These are phyloP conservation scores for Patella pellucida DNA, from an alignment of 2,888 invertebrate species.

Conservation along the genomic window DNA sequence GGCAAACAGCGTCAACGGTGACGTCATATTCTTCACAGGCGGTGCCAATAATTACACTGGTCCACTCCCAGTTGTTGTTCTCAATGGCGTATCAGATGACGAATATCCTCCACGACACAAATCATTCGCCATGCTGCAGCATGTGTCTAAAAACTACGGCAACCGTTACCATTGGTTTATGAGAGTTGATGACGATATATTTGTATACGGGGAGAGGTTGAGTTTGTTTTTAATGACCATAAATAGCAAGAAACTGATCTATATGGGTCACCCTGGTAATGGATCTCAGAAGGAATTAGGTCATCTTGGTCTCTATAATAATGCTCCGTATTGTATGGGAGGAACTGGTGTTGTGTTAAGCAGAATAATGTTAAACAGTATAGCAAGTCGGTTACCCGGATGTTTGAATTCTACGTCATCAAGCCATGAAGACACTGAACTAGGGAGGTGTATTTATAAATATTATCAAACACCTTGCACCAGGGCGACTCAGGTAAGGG, in stretches of 20 bases:
- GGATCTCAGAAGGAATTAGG: constrained; percentile 83
- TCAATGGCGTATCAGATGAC: constrained; percentile 86
- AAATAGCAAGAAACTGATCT: constrained; percentile 86
- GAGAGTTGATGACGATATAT: constrained; percentile 97
- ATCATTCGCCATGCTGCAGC: constrained; percentile 88
- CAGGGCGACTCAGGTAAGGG: constrained; percentile 47
- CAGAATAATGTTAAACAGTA: constrained; percentile 82
- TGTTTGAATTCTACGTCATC: constrained; percentile 92
- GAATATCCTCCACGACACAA: constrained; percentile 98
- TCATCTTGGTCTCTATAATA: constrained; percentile 78
- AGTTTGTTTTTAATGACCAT: constrained; percentile 86
- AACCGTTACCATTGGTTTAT: constrained; percentile 88
- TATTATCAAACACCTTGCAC: constrained; percentile 95
- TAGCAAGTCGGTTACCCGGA: constrained; percentile 88
- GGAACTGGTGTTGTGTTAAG: constrained; percentile 95
- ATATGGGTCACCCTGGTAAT: constrained; percentile 77
- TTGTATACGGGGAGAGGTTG: constrained; percentile 86
- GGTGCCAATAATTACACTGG: constrained; percentile 75
- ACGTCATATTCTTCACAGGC: constrained; percentile 86
- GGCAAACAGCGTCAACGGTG: constrained; percentile 89
- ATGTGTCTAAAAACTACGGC: constrained; percentile 84
- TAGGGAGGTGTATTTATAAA: constrained; percentile 92
- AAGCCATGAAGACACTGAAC: constrained; percentile 96
- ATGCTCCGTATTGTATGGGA: constrained; percentile 98
- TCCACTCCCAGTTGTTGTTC: constrained; percentile 79